A percentile compares a stretch with the other conserved stretches of the same genome.
Evolutionary conservation across 2,113 vertebrate species (phyloP).

Genomic region (Cephalopterus ornatus): DNA sequence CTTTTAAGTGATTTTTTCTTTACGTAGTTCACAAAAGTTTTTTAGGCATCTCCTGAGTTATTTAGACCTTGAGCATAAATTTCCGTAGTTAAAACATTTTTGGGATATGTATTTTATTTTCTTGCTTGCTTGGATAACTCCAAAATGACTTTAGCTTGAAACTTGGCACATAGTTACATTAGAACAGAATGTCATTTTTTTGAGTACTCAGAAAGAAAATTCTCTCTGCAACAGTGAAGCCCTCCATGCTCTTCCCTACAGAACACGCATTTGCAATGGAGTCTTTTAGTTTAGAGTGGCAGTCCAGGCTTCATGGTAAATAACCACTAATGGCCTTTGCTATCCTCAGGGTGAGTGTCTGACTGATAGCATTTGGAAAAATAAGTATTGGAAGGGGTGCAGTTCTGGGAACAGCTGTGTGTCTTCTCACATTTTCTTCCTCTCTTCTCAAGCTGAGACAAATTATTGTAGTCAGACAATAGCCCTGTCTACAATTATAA

Average conservation of each 20-base stretch:
- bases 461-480: not conserved
- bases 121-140: not conserved
- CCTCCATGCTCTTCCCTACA: fast-evolving
- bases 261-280: not conserved
- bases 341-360: not conserved
- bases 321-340: not conserved
- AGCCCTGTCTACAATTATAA: not conserved
- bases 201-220: not conserved
- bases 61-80: not conserved
- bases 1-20: not conserved
- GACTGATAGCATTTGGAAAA: conserved; percentile 13
- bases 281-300: not conserved
- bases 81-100: not conserved
- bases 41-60: not conserved
- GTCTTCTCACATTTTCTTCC: not conserved
- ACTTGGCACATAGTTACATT: not conserved
- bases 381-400: not conserved
- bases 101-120: not conserved
- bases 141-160: not conserved
- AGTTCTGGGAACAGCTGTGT: not conserved
- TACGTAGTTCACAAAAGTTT: not conserved
- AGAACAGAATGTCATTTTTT: not conserved
- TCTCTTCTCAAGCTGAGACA: not conserved
- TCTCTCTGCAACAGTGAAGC: not conserved
- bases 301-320: not conserved